Evolutionary conservation across 1,140 invertebrate species (phyloP).

Genomic region (Drosophila teissieri): DNA sequence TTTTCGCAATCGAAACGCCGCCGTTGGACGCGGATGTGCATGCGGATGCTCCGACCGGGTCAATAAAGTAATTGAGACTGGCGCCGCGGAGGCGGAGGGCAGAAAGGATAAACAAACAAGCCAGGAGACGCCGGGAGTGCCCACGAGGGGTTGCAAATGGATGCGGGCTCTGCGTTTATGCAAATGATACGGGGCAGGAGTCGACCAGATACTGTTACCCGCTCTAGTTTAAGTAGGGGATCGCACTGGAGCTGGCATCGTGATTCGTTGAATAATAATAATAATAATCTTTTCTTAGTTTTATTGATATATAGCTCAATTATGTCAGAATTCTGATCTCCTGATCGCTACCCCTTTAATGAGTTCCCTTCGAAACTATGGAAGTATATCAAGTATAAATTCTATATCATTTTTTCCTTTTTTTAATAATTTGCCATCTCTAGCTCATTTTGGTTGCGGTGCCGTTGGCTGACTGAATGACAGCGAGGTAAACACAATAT

Average conservation of each 20-base stretch:
- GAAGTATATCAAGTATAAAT: neutral
- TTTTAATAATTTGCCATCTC: slow-evolving; percentile 4
- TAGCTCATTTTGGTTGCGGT: slow-evolving; percentile 23
- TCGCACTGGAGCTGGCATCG: neutral
- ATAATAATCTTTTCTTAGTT: too few relatives aligned
- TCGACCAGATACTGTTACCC: slow-evolving; percentile 40
- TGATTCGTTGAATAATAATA: too few relatives aligned
- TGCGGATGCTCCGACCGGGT: slow-evolving; percentile 36
- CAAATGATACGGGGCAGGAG: slow-evolving; percentile 31
- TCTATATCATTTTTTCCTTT: neutral
- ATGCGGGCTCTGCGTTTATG: slow-evolving; percentile 55
- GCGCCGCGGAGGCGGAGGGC: slow-evolving; percentile 55
- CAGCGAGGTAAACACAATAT: slow-evolving; percentile 61
- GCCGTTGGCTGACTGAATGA: slow-evolving; percentile 37
- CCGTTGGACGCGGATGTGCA: slow-evolving; percentile 21
- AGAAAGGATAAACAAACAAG: slow-evolving; percentile 53
- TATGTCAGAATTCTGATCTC: too few relatives aligned
- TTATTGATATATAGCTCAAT: too few relatives aligned
- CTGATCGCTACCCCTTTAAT: too few relatives aligned
- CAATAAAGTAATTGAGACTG: slow-evolving; percentile 83
- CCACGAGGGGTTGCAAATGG: slow-evolving; percentile 47
- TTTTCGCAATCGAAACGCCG: slow-evolving; percentile 62
- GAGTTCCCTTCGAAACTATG: too few relatives aligned
- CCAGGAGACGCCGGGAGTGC: slow-evolving; percentile 27
- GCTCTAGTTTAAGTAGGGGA: slow-evolving; percentile 19